phyloP scores from a whole-genome alignment of 2,888 invertebrate genomes.

The Drosophila subquinaria region DNA sequence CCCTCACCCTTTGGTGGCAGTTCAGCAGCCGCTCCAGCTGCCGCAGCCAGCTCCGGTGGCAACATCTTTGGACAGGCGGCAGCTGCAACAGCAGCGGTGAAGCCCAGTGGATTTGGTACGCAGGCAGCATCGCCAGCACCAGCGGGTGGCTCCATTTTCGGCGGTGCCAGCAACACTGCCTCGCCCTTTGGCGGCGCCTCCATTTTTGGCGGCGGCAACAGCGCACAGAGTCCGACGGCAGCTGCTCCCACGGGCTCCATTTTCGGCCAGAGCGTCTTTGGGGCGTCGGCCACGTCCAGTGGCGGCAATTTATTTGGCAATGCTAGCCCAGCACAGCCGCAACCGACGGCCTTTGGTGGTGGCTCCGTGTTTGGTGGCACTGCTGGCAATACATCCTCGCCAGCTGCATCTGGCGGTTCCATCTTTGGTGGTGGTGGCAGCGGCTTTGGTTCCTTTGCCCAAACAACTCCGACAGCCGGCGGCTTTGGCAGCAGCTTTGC shows the following conservation, averaged over 20 bases:
- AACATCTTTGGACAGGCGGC: slow-evolving; percentile 72
- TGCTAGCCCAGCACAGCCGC: slow-evolving; percentile 35
- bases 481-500: slow-evolving; percentile 73
- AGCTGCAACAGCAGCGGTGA: slow-evolving; percentile 24
- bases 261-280: slow-evolving; percentile 60
- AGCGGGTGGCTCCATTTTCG: slow-evolving; percentile 65
- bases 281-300: slow-evolving; percentile 26
- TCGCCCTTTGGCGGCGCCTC: slow-evolving; percentile 30
- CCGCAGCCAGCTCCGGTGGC: slow-evolving; percentile 43
- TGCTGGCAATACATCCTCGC: slow-evolving; percentile 26
- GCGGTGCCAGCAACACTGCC: slow-evolving; percentile 43
- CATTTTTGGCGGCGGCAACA: slow-evolving; percentile 55
- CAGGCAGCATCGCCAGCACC: slow-evolving; percentile 34
- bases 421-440: slow-evolving; percentile 70
- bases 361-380: slow-evolving; percentile 64
- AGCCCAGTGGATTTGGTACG: slow-evolving; percentile 43
- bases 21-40: slow-evolving; percentile 23
- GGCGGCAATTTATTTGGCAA: slow-evolving; percentile 69
- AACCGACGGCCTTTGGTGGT: slow-evolving; percentile 47
- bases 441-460: slow-evolving; percentile 77
- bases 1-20: slow-evolving; percentile 56
- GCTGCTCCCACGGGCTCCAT: slow-evolving; percentile 29
- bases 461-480: slow-evolving; percentile 48
- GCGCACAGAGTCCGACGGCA: slow-evolving; percentile 30
- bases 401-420: slow-evolving; percentile 59